Conservation (phyloP, 2,888 invertebrate genomes). For the Bombylius discolor region DNA sequence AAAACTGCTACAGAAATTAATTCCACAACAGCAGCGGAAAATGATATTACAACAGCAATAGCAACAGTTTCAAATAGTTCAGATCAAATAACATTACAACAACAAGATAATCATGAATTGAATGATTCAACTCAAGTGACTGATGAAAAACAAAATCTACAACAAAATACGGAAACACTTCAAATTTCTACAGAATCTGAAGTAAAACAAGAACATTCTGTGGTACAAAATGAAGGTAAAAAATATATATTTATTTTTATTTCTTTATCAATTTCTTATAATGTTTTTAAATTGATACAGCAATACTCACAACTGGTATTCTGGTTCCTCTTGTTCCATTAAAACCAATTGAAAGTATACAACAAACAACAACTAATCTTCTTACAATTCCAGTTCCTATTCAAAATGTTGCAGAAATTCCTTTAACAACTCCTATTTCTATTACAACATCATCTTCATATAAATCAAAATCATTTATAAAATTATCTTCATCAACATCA, state of each 20-base stretch:
- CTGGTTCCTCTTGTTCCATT: slow-evolving; percentile 8
- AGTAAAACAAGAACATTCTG: neutral
- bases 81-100: too few species aligned
- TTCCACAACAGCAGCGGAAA: neutral
- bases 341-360: neutral
- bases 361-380: neutral
- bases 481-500: too few species aligned
- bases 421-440: neutral
- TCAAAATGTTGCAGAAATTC: neutral
- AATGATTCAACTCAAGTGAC: neutral
- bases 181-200: too few species aligned
- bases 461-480: too few species aligned
- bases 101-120: too few species aligned
- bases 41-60: too few species aligned
- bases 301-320: slow-evolving; percentile 6
- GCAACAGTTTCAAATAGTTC: too few species aligned
- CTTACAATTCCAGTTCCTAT: neutral
- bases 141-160: neutral
- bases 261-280: neutral
- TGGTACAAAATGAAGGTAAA: neutral
- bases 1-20: neutral
- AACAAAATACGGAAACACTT: neutral
- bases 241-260: neutral
- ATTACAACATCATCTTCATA: neutral
- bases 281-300: neutral